phyloP scores from a whole-genome alignment of 1,140 invertebrate genomes.

The Magallana gigas region DNA sequence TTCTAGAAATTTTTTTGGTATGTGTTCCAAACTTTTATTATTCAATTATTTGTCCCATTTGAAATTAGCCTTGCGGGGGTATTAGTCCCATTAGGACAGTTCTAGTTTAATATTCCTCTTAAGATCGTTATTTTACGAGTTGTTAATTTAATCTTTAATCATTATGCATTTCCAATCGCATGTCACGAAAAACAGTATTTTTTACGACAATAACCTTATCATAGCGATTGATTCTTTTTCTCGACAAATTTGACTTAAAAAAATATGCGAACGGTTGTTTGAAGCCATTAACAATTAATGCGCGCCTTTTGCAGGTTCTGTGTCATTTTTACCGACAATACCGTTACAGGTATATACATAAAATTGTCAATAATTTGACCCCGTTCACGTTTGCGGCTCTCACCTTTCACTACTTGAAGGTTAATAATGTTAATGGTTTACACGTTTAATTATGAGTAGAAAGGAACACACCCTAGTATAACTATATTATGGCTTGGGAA shows the following conservation, averaged over 20 bases:
- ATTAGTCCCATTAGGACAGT: too few species aligned
- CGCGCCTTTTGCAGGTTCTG: neutral
- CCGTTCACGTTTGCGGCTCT: neutral
- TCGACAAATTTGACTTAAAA: neutral
- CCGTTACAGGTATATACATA: neutral
- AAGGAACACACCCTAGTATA: neutral
- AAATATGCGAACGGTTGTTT: neutral
- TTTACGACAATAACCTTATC: conserved; percentile 7
- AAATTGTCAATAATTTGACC: neutral
- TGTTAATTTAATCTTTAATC: too few species aligned
- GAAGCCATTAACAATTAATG: neutral
- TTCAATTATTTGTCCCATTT: too few species aligned
- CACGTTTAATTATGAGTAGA: neutral
- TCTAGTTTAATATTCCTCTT: too few species aligned
- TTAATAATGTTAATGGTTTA: neutral
- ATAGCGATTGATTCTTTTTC: neutral
- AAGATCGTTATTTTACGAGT: too few species aligned
- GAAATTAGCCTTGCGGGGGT: too few species aligned
- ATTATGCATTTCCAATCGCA: too few species aligned
- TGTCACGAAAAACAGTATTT: too few species aligned
- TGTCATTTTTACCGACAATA: neutral
- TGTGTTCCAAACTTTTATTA: too few species aligned
- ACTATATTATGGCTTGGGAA: too few species aligned
- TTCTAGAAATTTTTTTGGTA: too few species aligned
- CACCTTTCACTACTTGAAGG: neutral